Evolutionary conservation across 1,140 invertebrate species (phyloP), one percentile per base, ranked within the genome.

Genomic region (Eriosoma lanigerum): DNA sequence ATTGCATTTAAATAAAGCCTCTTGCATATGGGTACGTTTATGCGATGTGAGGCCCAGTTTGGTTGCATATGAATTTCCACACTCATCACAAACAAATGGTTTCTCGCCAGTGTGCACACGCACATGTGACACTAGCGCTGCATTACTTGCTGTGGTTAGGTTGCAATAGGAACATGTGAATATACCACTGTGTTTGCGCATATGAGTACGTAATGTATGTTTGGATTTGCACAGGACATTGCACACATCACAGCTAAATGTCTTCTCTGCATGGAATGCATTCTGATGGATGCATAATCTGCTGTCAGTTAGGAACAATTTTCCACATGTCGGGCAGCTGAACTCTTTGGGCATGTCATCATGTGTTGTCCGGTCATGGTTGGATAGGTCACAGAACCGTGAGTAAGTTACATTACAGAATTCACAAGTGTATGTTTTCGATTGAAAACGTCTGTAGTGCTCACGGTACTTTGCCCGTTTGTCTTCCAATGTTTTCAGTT

Each of bases 1-100:
- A 29, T 88, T 89, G 84, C 96, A 98, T 82, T 93, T 92, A 86
- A 96, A 98, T 0, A 96, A 96, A 84, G 97, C 97, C 85, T 97
- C 95, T 6, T 72, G 70, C 19, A 50, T 26, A 26, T 81, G 81
- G 9, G 70, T 81, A 1, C 58, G 68, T 26, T 81, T 81, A 21
- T 81, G 81, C 0, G 81, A 81, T 0, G 68, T 81, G 19, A 81
- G 58, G 4, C 81, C 81, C 21, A 73, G 19, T 19, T 81, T 72
- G 9, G 81, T 75, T 1, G 70, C 46, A 17, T 81, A 81, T 1
- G 81, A 81, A 17, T 81, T 81, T 8, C 81, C 81, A 8, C 81
- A 81, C 29, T 62, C 19, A 19, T 81, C 81, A 4, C 81, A 81
- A 3, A 73, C 58, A 19, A 60, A 81, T 8, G 70, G 81, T 56